Evolutionary conservation across 2,113 vertebrate species (phyloP), one percentile per base, ranked within the genome.

Genomic region (Peromyscus leucopus): DNA sequence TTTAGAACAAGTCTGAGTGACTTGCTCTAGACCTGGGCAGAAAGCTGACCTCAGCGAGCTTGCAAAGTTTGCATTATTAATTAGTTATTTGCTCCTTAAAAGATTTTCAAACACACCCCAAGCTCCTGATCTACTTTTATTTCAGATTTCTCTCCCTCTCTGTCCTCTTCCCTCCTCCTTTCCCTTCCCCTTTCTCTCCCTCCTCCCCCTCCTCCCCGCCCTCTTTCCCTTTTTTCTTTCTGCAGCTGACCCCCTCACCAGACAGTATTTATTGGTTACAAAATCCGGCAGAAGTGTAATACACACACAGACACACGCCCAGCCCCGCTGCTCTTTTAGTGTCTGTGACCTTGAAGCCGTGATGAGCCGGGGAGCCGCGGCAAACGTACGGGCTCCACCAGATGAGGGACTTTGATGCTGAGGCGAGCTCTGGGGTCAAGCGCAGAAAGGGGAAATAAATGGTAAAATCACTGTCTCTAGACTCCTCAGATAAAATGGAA

Each of bases 401-500:
- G 98, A 98, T 95, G 98, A 98, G 98, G 98, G 99, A 98, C 99
- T 99, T 99, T 99, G 99, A 99, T 99, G 99, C 98, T 98, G 98
- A 98, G 97, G 98, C 98, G 98, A 99, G 98, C 98, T 99, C 98
- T 98, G 98, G 98, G 99, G 99, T 99, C 99, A 99, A 99, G 99
- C 99, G 97, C 98, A 98, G 98, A 99, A 99, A 99, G 98, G 98
- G 98, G 99, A 99, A 99, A 99, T 99, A 99, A 99, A 99, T 99
- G 99, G 99, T 99, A 98, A 99, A 99, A 99, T 99, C 99, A 98
- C 98, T 99, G 99, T 99, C 99, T 99, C 99, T 99, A 99, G 99
- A 99, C 99, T 99, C 99, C 99, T 99, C 98, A 99, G 99, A 99
- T 99, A 99, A 99, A 99, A 99, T 99, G 98, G 99, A 99, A 99